These are phyloP conservation scores for Paraplagusia blochii DNA, from an alignment of 2,113 vertebrate genomes.

Conservation along the genomic window DNA sequence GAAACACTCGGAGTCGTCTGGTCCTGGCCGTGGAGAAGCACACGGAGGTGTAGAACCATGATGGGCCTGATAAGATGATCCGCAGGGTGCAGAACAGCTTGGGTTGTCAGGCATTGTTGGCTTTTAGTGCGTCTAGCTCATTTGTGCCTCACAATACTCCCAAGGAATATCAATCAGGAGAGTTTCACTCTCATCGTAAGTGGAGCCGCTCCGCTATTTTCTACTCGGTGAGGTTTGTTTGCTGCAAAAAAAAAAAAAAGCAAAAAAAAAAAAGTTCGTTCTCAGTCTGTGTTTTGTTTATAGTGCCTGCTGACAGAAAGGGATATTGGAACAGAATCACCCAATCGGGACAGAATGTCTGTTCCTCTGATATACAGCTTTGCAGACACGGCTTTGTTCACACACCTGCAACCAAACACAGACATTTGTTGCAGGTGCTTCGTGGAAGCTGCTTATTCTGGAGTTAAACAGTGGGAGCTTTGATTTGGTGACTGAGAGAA, in stretches of 20 bases:
- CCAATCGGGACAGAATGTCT: not conserved
- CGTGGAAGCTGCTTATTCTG: not conserved
- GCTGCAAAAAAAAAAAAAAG: not conserved
- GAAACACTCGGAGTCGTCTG: slow-evolving; percentile 69
- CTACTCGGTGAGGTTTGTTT: slow-evolving; percentile 13
- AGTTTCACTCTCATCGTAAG: slow-evolving; percentile 34
- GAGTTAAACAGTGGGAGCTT: not conserved
- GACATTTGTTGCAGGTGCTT: not conserved
- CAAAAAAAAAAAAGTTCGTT: not conserved
- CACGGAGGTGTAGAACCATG: slow-evolving; percentile 53
- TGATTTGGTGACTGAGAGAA: not conserved
- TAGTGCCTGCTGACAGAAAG: not conserved
- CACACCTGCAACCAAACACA: not conserved
- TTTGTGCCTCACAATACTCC: slow-evolving; percentile 52
- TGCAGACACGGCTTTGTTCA: not conserved
- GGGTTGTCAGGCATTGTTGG: slow-evolving; percentile 72
- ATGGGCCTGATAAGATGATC: slow-evolving; percentile 70
- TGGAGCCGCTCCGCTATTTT: slow-evolving; percentile 22
- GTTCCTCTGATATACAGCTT: not conserved
- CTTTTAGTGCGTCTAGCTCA: slow-evolving; percentile 67
- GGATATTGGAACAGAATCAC: not conserved
- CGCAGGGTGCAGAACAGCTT: slow-evolving; percentile 64
- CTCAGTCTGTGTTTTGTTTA: not conserved
- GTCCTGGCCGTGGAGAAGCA: slow-evolving; percentile 51
- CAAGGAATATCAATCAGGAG: slow-evolving; percentile 66